phyloP scores from a whole-genome alignment of 2,888 invertebrate genomes.

The Sphaeridia pumilis region DNA sequence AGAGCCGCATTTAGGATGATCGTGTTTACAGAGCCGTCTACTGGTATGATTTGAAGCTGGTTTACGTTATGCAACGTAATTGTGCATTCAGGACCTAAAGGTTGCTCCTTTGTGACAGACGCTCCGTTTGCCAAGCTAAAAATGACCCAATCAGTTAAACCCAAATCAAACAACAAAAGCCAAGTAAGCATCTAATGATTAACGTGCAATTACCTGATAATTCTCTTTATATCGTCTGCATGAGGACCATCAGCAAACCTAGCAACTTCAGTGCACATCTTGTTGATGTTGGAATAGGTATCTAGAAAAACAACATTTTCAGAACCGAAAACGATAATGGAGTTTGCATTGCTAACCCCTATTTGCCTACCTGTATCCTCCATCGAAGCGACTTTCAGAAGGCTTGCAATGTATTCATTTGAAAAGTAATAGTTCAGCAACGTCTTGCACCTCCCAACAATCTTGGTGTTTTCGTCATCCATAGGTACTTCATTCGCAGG shows the following conservation, averaged over 20 bases:
- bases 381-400: conserved; percentile 27
- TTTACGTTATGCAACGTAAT: not conserved
- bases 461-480: conserved; percentile 30
- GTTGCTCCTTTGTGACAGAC: conserved; percentile 10
- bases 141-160: not conserved
- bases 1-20: conserved; percentile 73
- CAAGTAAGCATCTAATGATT: not conserved
- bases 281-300: conserved; percentile 54
- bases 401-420: conserved; percentile 19
- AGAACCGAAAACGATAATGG: conserved; percentile 5
- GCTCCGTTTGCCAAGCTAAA: conserved; percentile 16
- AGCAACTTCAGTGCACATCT: conserved; percentile 64
- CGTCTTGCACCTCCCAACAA: conserved; percentile 29
- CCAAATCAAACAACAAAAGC: not conserved
- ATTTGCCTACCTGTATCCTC: conserved; percentile 23
- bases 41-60: conserved; percentile 8
- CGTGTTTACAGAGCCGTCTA: conserved; percentile 50
- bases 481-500: conserved; percentile 24
- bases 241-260: conserved; percentile 31
- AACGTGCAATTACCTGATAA: conserved; percentile 23
- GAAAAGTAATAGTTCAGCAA: conserved; percentile 24
- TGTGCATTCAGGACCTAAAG: conserved; percentile 1
- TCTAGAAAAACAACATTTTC: conserved; percentile 39
- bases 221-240: conserved; percentile 21
- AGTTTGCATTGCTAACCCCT: not conserved